phyloP scores from a whole-genome alignment of 2,888 invertebrate species.

The Sminthurinus aureus region DNA sequence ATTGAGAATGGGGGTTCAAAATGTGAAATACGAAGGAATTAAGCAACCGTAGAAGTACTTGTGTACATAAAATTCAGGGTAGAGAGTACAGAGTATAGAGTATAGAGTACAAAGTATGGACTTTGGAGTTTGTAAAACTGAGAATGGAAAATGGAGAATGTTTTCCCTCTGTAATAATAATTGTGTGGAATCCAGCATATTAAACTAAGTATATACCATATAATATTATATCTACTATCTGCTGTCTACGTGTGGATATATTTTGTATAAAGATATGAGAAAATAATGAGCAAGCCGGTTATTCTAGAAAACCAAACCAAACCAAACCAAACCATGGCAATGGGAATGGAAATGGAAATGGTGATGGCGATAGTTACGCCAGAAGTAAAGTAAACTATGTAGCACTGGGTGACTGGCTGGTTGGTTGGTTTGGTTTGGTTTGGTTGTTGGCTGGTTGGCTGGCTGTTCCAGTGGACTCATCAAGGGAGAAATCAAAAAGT shows the following conservation, averaged over 20 bases:
- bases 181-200: neutral
- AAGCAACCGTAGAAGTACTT: neutral
- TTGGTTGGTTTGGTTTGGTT: too few species aligned
- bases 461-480: constrained; percentile 20
- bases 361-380: constrained; percentile 5
- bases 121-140: too few species aligned
- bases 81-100: too few species aligned
- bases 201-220: neutral
- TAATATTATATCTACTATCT: too few species aligned
- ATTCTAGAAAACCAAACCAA: neutral
- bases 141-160: neutral
- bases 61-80: too few species aligned
- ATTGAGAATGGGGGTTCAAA: neutral
- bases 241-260: too few species aligned
- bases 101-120: too few species aligned
- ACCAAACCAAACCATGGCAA: neutral
- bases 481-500: constrained; percentile 45
- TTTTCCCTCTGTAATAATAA: neutral
- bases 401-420: too few species aligned
- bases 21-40: neutral
- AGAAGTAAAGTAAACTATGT: neutral
- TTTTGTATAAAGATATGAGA: neutral
- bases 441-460: neutral
- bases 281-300: neutral
- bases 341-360: neutral